Conservation (phyloP, 2,113 vertebrate genomes). For the Hippocampus mohnikei region DNA sequence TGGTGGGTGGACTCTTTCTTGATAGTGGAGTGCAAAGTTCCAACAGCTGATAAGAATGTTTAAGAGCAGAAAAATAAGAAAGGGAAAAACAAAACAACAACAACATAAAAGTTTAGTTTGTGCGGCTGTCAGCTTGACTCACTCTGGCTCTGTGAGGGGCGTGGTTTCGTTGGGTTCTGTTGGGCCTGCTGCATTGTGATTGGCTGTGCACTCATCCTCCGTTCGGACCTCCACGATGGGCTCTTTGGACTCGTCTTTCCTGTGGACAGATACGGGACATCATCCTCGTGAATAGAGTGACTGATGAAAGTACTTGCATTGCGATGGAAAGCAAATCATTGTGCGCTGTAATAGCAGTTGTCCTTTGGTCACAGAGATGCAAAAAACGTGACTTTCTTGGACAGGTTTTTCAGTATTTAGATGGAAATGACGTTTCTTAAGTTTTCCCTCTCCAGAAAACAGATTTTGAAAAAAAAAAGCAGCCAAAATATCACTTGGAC, state of each 20-base stretch:
- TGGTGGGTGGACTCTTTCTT: conserved; percentile 52
- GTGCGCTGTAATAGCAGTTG: too few relatives aligned
- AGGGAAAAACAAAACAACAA: background rate
- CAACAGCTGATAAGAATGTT: conserved; percentile 33
- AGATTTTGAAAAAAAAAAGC: too few relatives aligned
- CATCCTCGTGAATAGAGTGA: background rate
- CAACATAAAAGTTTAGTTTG: conserved; percentile 8
- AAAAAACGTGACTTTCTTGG: background rate
- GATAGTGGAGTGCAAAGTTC: conserved; percentile 65
- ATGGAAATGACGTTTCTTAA: too few relatives aligned
- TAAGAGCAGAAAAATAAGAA: conserved; percentile 16
- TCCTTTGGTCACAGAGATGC: background rate
- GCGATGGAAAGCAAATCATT: too few relatives aligned
- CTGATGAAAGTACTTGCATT: too few relatives aligned
- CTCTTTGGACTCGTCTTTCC: conserved; percentile 96
- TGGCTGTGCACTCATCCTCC: conserved; percentile 90
- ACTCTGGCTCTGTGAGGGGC: conserved; percentile 95
- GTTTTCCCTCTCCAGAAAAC: too few relatives aligned
- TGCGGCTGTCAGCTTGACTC: conserved; percentile 52
- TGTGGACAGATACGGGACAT: conserved; percentile 49
- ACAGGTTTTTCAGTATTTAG: too few relatives aligned
- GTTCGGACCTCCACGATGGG: conserved; percentile 94
- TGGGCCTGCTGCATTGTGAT: conserved; percentile 90
- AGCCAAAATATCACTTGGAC: too few relatives aligned
- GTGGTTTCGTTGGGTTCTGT: conserved; percentile 96